Evolutionary conservation across 2,888 invertebrate species (phyloP).

Genomic region (Emmelina monodactyla): DNA sequence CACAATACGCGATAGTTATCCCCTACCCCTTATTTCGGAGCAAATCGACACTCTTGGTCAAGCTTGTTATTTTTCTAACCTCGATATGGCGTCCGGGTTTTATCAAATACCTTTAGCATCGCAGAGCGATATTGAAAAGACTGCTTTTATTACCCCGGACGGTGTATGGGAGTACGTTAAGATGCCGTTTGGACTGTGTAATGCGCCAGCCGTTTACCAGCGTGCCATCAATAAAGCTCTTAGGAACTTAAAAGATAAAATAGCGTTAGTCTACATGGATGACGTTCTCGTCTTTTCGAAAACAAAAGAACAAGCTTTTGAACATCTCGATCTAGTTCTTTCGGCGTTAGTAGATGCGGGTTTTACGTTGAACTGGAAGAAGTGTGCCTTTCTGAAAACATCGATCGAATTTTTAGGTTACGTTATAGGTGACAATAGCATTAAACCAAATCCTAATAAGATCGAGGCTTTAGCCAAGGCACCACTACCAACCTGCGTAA

Average conservation of each 20-base stretch:
- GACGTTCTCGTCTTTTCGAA: conserved; percentile 5
- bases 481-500: background rate
- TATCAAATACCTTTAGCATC: background rate
- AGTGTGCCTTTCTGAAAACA: background rate
- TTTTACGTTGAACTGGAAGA: background rate
- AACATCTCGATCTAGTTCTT: background rate
- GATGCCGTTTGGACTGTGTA: conserved; percentile 12
- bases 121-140: background rate
- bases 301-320: conserved; percentile 1
- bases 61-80: background rate
- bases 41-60: background rate
- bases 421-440: background rate
- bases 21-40: background rate
- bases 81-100: background rate
- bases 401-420: background rate
- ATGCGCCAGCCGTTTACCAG: conserved; percentile 9
- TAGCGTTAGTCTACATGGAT: conserved; percentile 5
- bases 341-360: background rate
- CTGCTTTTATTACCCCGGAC: conserved; percentile 5
- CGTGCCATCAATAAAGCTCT: conserved; percentile 3
- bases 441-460: background rate
- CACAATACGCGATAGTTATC: background rate
- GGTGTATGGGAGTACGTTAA: conserved; percentile 6
- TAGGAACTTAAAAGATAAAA: conserved; percentile 3
- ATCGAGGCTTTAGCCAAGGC: background rate